These are phyloP conservation scores for Vandiemenella viatica DNA, from an alignment of 2,888 invertebrate species.

Conservation along the genomic window DNA sequence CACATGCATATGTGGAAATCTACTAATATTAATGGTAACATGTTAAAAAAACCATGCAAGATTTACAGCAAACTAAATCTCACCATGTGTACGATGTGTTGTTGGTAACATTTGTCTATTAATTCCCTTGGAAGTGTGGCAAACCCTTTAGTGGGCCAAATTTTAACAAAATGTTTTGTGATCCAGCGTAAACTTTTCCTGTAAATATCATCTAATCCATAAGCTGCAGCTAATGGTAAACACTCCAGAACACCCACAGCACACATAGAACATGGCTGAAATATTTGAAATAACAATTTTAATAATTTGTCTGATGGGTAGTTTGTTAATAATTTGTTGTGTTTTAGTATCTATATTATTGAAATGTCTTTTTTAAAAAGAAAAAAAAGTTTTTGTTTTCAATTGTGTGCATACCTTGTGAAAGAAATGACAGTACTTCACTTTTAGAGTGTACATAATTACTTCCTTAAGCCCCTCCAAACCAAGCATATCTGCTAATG, in stretches of 20 bases:
- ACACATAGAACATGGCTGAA: constrained; percentile 76
- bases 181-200: constrained; percentile 78
- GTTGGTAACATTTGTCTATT: constrained; percentile 68
- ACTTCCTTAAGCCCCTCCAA: constrained; percentile 85
- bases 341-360: too few relatives aligned
- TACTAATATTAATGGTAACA: too few relatives aligned
- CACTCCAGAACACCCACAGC: constrained; percentile 76
- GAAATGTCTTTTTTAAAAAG: too few relatives aligned
- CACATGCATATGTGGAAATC: too few relatives aligned
- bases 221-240: constrained; percentile 67
- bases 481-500: constrained; percentile 77
- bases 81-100: constrained; percentile 63
- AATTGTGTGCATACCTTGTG: constrained; percentile 73
- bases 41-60: too few relatives aligned
- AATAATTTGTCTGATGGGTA: too few relatives aligned
- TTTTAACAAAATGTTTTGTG: constrained; percentile 66
- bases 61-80: too few relatives aligned
- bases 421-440: constrained; percentile 85
- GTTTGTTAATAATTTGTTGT: too few relatives aligned
- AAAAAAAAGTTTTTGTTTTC: too few relatives aligned
- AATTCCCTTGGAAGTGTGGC: constrained; percentile 70
- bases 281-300: constrained; percentile 17
- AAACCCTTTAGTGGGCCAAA: constrained; percentile 86
- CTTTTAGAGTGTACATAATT: constrained; percentile 71
- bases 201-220: constrained; percentile 75